Evolutionary conservation across 2,888 invertebrate species (phyloP), one percentile per base, ranked within the genome.

Genomic region (Drosophila histrio): DNA sequence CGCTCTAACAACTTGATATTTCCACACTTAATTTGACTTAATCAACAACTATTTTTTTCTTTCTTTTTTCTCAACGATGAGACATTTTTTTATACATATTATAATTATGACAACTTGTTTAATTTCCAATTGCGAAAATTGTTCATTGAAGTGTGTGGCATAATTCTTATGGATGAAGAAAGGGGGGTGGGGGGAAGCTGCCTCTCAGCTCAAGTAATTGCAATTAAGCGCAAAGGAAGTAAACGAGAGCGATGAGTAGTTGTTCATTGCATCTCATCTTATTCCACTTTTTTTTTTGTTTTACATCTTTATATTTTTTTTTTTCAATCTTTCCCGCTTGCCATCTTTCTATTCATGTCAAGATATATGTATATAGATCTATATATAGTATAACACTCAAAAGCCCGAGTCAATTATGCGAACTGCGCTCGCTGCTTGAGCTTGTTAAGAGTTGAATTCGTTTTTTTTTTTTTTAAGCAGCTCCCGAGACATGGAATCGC

Each of bases 161-260:
- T 28, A 46, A 46, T 26, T 34, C 41, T 30, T 1, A 15, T 8
- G 15, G 9, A 19, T 34, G 4, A 7, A 22, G 4, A n/a, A 3
- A 11, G 15, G 11, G 0, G 15, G n/a, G 22, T 13, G 3, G 36
- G 7, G 44, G 19, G n/a, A 17, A 32, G 22, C n/a, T 32, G 34
- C 60, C 47, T 49, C 53, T 53, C 59, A 75, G 80, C 67, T 76
- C 54, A 63, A 82, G 79, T 80, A 83, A 84, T 86, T 86, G 87
- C 84, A 80, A 80, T 80, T 83, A 80, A 80, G 87, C 70, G 47
- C 59, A 71, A 79, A 82, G 79, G 84, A 86, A 86, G 80, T 67
- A 58, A 67, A 60, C 77, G 62, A 63, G 44, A 76, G 68, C 72
- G 53, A 30, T 46, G 68, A 60, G n/a, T n/a, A n/a, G n/a, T n/a